Percentiles rank a stretch among this genome's conserved stretches.
These are phyloP conservation scores for Cygnus olor DNA, from an alignment of 2,797 vertebrate genomes.

Conservation along the genomic window DNA sequence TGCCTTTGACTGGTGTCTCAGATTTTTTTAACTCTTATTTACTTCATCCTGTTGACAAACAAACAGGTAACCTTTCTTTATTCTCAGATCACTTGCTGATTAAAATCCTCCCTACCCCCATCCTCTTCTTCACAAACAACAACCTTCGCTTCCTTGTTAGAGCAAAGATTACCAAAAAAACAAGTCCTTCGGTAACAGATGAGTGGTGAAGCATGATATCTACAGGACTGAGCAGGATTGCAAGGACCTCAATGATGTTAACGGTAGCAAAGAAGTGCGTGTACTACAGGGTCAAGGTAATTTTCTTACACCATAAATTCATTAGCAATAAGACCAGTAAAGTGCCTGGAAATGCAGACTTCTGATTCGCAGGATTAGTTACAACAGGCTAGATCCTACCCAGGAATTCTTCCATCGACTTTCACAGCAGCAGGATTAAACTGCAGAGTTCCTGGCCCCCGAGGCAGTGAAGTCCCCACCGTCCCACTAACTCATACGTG, in stretches of 20 bases:
- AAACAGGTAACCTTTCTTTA: conserved; percentile 84
- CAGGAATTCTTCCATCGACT: background rate
- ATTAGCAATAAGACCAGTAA: background rate
- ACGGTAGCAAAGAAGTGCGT: background rate
- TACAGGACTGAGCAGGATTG: background rate
- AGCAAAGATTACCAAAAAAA: conserved; percentile 59
- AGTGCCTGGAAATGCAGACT: background rate
- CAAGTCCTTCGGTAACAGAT: background rate
- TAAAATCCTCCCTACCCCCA: conserved; percentile 38
- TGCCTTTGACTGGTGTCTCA: conserved; percentile 82
- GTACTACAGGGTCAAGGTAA: conserved; percentile 8
- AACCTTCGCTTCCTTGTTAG: conserved; percentile 58
- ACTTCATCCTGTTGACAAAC: conserved; percentile 86
- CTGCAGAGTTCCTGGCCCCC: background rate
- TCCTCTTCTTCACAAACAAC: background rate
- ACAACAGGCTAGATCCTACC: background rate
- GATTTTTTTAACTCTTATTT: conserved; percentile 81
- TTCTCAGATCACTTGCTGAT: conserved; percentile 61
- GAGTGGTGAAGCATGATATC: background rate
- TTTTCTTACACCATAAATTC: conserved; percentile 31
- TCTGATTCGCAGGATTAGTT: background rate
- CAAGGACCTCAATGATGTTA: background rate
- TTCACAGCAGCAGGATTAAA: background rate
- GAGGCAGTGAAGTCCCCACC: background rate
- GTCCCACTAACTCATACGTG: background rate